phyloP scores from a whole-genome alignment of 2,888 invertebrate genomes.

The Aphodius granarius region DNA sequence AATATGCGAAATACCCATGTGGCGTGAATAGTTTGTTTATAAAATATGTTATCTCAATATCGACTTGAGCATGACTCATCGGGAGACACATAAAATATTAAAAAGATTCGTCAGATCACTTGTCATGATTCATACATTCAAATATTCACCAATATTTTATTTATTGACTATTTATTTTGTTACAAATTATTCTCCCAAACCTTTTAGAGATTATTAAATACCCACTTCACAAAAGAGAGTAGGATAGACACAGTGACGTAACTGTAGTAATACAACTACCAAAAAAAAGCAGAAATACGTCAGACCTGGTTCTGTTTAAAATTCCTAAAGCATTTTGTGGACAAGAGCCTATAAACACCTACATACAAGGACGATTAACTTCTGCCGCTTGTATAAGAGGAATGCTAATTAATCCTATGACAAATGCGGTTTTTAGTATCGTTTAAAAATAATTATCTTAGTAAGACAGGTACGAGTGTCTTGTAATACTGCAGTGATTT shows the following conservation, averaged over 20 bases:
- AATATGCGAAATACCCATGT: neutral
- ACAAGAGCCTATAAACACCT: neutral
- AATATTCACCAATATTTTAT: neutral
- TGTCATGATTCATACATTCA: neutral
- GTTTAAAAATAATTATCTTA: neutral
- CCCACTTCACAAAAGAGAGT: neutral
- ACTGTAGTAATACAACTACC: too few relatives aligned
- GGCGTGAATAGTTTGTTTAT: neutral
- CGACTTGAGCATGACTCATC: neutral
- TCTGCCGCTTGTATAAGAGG: neutral
- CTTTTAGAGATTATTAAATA: neutral
- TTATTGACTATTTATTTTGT: neutral
- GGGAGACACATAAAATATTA: neutral
- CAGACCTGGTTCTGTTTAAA: neutral
- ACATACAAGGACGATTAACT: neutral
- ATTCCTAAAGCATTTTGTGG: neutral
- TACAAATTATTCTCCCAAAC: neutral
- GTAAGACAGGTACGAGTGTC: neutral
- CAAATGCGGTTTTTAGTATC: neutral
- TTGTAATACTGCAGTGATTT: neutral
- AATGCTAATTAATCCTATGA: neutral
- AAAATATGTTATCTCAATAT: neutral
- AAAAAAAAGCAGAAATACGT: neutral
- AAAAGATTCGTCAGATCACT: neutral
- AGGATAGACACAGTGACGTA: neutral